Conservation (phyloP, 2,797 vertebrate genomes). For the Nyctalus aviator region DNA sequence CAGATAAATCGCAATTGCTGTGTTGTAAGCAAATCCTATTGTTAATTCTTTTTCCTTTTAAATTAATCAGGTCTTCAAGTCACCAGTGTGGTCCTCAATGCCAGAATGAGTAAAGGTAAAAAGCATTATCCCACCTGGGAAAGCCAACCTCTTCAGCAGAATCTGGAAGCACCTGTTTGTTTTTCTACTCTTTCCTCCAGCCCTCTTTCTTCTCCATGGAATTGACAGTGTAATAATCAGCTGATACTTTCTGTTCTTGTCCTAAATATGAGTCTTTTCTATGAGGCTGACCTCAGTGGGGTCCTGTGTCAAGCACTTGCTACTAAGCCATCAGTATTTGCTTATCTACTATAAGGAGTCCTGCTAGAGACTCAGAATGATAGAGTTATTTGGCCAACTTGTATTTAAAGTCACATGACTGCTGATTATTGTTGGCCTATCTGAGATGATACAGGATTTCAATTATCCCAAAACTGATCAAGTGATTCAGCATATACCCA, state of each 20-base stretch:
- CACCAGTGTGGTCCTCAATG: neutral
- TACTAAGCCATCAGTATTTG: neutral
- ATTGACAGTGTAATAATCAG: neutral
- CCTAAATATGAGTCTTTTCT: neutral
- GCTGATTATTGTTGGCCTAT: neutral
- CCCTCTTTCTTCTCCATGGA: neutral
- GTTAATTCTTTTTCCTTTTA: neutral
- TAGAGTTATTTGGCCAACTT: neutral
- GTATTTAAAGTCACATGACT: neutral
- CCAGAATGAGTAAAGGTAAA: neutral
- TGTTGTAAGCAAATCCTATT: neutral
- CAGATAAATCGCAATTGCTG: neutral
- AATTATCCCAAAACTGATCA: neutral
- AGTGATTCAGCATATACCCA: neutral
- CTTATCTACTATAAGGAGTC: neutral
- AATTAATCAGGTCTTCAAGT: neutral
- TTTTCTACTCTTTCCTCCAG: neutral
- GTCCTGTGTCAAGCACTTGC: neutral
- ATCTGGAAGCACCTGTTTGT: neutral
- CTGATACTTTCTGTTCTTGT: neutral
- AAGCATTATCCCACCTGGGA: neutral
- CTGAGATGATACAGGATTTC: neutral
- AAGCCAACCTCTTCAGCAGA: neutral
- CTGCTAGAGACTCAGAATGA: neutral
- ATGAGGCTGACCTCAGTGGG: neutral